Evolutionary conservation across 2,888 invertebrate species (phyloP), one percentile per base, ranked within the genome.

Genomic region (Polydesmus complanatus): DNA sequence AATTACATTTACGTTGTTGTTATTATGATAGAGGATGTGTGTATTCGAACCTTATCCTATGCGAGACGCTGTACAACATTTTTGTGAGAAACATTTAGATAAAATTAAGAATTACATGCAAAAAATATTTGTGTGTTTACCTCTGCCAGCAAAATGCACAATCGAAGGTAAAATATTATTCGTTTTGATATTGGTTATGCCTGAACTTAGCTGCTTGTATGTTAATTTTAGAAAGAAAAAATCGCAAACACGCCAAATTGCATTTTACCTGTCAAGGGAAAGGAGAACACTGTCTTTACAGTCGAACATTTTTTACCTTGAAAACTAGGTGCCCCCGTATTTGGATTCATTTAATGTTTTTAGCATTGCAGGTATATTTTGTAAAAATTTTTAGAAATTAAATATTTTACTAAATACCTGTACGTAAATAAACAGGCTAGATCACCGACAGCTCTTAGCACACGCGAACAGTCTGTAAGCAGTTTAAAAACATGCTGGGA

Each of bases 271-370:
- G 94, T 77, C 89, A 89, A 69, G 84, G 84, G 54, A 80, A 84
- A 71, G 85, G 82, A 67, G 82, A 86, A 69, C 85, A 92, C 75
- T 95, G 94, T 74, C 80, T 94, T 64, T 94, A 91, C 78, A 71
- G 55, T 57, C 58, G 62, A 25, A 64, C 85, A 11, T 82, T 83
- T 67, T 88, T 88, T 75, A 83, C 83, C 14, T 82, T 87, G 83
- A 79, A 77, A 67, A 79, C 79, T 27, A 81, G 88, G 65, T 83
- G 85, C 71, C 87, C 93, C 0, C 81, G 89, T 67, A 85, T 88
- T 52, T 94, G 94, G 95, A 88, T 95, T 66, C 94, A 95, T 77
- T 80, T 95, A 56, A 94, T 95, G 92, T 94, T 95, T 75, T 81
- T 95, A 58, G 89, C 92, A 64, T 81, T 93, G 65, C 92, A 92